A percentile compares a stretch with the other conserved stretches of the same genome.
Conservation (phyloP, 2,888 invertebrate genomes). For the Anoncus sp. region DNA sequence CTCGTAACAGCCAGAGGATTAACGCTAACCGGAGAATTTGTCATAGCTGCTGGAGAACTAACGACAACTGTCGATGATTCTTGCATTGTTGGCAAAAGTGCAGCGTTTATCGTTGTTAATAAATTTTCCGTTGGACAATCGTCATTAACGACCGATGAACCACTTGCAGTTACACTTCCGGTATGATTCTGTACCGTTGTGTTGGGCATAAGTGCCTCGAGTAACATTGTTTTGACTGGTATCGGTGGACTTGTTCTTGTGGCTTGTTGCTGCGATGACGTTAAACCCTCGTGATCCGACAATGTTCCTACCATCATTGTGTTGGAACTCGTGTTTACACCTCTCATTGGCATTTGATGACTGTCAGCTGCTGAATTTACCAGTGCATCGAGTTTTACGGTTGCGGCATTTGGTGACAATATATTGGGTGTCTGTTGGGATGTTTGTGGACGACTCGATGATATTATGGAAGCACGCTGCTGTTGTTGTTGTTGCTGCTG, state of each 20-base stretch:
- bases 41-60: conserved; percentile 64
- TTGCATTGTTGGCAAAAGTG: conserved; percentile 77
- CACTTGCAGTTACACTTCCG: conserved; percentile 57
- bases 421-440: conserved; percentile 69
- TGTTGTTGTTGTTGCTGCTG: conserved; percentile 79
- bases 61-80: conserved; percentile 75
- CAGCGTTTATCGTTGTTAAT: conserved; percentile 79
- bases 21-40: conserved; percentile 72
- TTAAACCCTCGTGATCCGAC: conserved; percentile 80
- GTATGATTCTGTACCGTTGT: conserved; percentile 55
- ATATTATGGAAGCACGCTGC: conserved; percentile 79
- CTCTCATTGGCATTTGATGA: conserved; percentile 82
- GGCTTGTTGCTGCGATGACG: conserved; percentile 78
- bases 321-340: conserved; percentile 79
- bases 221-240: conserved; percentile 90
- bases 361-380: conserved; percentile 85
- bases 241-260: conserved; percentile 86
- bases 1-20: conserved; percentile 73
- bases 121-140: conserved; percentile 73
- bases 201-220: conserved; percentile 85
- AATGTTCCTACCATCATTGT: conserved; percentile 82
- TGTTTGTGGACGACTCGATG: conserved; percentile 70
- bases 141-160: conserved; percentile 69
- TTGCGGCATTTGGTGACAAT: conserved; percentile 78
- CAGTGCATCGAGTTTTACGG: conserved; percentile 86